Evolutionary conservation across 1,140 invertebrate genomes (phyloP).

Genomic region (Drosophila santomea): DNA sequence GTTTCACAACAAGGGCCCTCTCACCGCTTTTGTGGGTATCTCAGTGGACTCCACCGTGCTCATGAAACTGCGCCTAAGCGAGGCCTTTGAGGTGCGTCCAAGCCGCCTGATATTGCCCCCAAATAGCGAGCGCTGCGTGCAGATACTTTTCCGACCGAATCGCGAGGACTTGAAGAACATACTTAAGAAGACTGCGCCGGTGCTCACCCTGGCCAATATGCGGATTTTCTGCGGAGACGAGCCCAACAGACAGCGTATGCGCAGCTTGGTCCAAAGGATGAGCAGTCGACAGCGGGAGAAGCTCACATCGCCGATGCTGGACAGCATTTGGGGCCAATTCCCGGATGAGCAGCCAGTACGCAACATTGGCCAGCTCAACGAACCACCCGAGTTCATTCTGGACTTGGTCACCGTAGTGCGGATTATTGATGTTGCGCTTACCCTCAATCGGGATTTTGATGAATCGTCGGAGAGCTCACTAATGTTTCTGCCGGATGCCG

Average conservation of each 20-base stretch:
- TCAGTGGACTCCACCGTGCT: slow-evolving; percentile 72
- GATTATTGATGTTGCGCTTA: slow-evolving; percentile 79
- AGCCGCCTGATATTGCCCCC: slow-evolving; percentile 64
- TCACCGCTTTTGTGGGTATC: slow-evolving; percentile 73
- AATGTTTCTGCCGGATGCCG: slow-evolving; percentile 70
- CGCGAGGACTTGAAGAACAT: slow-evolving; percentile 82
- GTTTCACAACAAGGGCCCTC: slow-evolving; percentile 77
- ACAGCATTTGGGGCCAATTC: slow-evolving; percentile 65
- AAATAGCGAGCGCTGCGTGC: slow-evolving; percentile 46
- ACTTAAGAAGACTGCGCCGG: slow-evolving; percentile 65
- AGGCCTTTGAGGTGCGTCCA: slow-evolving; percentile 70
- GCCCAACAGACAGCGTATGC: slow-evolving; percentile 78
- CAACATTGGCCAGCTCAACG: slow-evolving; percentile 58
- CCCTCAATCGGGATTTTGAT: slow-evolving; percentile 75
- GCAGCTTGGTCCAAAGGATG: slow-evolving; percentile 68
- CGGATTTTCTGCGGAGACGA: slow-evolving; percentile 81
- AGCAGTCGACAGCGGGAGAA: slow-evolving; percentile 57
- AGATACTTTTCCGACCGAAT: slow-evolving; percentile 69
- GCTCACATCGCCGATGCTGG: slow-evolving; percentile 63
- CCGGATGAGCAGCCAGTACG: slow-evolving; percentile 60
- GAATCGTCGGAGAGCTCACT: slow-evolving; percentile 70
- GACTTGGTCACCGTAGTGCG: slow-evolving; percentile 71
- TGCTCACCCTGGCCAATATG: slow-evolving; percentile 77
- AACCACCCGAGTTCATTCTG: slow-evolving; percentile 70
- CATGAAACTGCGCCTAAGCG: slow-evolving; percentile 67